Conservation (phyloP, 2,888 invertebrate species). For the Amiota minor region DNA sequence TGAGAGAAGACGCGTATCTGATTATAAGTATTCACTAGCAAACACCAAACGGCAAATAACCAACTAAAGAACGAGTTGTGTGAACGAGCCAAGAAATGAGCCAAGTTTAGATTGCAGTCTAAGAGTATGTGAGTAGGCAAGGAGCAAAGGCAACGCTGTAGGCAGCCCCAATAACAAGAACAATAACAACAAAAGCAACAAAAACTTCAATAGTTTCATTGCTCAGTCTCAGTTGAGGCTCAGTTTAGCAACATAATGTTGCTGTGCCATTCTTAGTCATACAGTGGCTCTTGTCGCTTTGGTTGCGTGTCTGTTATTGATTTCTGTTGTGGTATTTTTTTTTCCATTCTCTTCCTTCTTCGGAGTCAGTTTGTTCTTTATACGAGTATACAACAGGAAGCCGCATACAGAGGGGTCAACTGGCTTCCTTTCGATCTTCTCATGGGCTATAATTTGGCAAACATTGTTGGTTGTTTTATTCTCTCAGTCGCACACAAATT, state of each 20-base stretch:
- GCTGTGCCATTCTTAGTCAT: constrained; percentile 9
- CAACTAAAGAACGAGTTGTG: constrained; percentile 6
- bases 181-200: background rate
- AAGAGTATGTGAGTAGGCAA: constrained; percentile 1
- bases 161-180: background rate
- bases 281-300: constrained; percentile 1
- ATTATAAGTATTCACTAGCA: constrained; percentile 4
- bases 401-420: background rate
- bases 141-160: constrained; percentile 11
- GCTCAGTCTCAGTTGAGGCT: background rate
- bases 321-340: constrained; percentile 7
- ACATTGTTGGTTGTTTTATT: background rate
- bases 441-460: constrained; percentile 11
- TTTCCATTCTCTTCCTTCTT: background rate
- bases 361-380: background rate
- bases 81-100: background rate
- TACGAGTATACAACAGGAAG: constrained; percentile 23
- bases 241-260: constrained; percentile 1
- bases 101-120: background rate
- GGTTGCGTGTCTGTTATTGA: constrained; percentile 32
- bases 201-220: background rate
- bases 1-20: constrained; percentile 21
- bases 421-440: background rate
- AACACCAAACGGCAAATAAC: background rate
- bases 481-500: background rate